Percentiles rank a stretch among this genome's conserved stretches.
phyloP scores from a whole-genome alignment of 2,888 invertebrate genomes.

The Agonopterix heracliana region DNA sequence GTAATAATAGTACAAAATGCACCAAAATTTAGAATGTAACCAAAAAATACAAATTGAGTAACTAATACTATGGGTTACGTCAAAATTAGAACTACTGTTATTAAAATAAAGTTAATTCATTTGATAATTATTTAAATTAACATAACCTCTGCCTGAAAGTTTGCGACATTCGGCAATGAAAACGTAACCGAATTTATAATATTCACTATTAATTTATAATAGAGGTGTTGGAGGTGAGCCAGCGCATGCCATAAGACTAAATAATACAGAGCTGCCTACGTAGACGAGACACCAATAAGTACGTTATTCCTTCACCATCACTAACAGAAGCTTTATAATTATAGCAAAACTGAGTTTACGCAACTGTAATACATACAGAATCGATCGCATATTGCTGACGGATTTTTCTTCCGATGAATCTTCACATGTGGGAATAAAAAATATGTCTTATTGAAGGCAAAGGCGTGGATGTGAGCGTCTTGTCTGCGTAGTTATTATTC shows the following conservation, averaged over 20 bases:
- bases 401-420: background rate
- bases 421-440: background rate
- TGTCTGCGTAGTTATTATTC: constrained; percentile 1
- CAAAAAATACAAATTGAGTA: constrained; percentile 23
- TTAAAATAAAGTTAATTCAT: constrained; percentile 7
- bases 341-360: background rate
- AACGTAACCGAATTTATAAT: constrained; percentile 26
- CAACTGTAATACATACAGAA: background rate
- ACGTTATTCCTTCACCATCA: background rate
- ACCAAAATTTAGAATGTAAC: constrained; percentile 21
- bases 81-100: constrained; percentile 19
- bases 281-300: constrained; percentile 6
- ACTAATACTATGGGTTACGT: constrained; percentile 30
- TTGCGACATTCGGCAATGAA: constrained; percentile 24
- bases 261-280: constrained; percentile 20
- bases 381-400: background rate
- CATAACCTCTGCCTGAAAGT: constrained; percentile 9
- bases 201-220: constrained; percentile 41
- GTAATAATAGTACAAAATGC: constrained; percentile 22
- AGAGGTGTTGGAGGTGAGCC: constrained; percentile 11
- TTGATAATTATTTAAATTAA: constrained; percentile 2
- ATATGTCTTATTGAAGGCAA: background rate
- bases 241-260: constrained; percentile 22
- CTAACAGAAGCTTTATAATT: no score
- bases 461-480: background rate